A percentile compares a stretch with the other conserved stretches of the same genome.
phyloP scores from a whole-genome alignment of 2,888 invertebrate genomes.

The Ornithoptera alexandrae region DNA sequence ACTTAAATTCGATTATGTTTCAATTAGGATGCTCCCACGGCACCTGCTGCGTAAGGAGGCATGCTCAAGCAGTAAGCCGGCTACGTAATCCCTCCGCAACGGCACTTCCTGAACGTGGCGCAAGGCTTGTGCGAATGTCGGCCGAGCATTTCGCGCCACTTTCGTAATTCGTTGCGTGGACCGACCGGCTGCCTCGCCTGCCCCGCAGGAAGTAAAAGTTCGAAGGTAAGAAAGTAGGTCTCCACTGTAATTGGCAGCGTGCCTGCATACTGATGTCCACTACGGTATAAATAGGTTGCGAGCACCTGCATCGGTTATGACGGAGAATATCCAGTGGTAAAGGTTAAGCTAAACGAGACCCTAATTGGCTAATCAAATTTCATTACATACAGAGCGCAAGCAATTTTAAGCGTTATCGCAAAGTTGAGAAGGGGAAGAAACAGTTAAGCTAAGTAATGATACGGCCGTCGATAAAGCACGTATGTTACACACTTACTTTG shows the following conservation, averaged over 20 bases:
- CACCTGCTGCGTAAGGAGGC: conserved; percentile 43
- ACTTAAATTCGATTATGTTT: conserved; percentile 5
- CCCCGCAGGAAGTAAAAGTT: conserved; percentile 81
- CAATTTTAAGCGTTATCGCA: conserved; percentile 20
- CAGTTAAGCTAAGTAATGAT: conserved; percentile 26
- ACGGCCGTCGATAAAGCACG: conserved; percentile 40
- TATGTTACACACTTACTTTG: conserved; percentile 52
- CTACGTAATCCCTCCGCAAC: conserved; percentile 77
- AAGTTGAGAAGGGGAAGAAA: conserved; percentile 25
- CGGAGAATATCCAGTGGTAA: conserved; percentile 33
- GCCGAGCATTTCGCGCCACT: conserved; percentile 79
- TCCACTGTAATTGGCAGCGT: conserved; percentile 76
- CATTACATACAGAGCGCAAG: conserved; percentile 24
- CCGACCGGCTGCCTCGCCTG: conserved; percentile 73
- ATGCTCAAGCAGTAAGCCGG: conserved; percentile 33
- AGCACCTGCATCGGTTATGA: conserved; percentile 52
- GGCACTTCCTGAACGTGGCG: conserved; percentile 79
- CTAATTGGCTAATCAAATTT: conserved; percentile 24
- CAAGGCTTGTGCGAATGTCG: conserved; percentile 78
- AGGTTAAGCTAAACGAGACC: conserved; percentile 27
- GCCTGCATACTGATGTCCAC: conserved; percentile 74
- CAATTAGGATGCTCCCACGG: conserved; percentile 55
- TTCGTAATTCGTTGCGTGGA: conserved; percentile 79
- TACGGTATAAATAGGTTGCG: conserved; percentile 63
- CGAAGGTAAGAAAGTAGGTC: conserved; percentile 81